Percentiles rank a stretch among this genome's conserved stretches.
Evolutionary conservation across 2,113 vertebrate genomes (phyloP).

Genomic region (Saccopteryx leptura): DNA sequence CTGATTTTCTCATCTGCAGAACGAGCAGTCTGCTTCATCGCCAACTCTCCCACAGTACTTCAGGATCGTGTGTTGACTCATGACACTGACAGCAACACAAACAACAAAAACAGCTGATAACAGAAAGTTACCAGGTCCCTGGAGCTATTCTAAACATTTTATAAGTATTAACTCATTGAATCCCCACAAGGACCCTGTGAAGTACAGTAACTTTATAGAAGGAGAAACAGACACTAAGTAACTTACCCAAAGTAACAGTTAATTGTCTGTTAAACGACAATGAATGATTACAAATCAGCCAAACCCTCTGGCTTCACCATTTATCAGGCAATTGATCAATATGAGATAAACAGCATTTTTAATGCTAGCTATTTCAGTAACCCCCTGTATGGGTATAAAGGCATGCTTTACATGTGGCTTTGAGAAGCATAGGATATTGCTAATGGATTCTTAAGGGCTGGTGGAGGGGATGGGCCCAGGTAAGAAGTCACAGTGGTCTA

Average conservation of each 20-base stretch:
- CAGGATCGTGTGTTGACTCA: background rate
- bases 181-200: background rate
- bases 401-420: background rate
- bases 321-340: background rate
- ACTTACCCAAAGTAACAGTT: background rate
- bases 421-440: background rate
- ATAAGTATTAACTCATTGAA: background rate
- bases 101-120: background rate
- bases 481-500: background rate
- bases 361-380: background rate
- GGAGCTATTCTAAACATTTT: background rate
- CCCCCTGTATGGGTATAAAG: background rate
- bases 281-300: background rate
- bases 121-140: too few species aligned
- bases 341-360: background rate
- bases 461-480: background rate
- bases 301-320: background rate
- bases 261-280: background rate
- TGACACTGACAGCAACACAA: background rate
- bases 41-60: background rate
- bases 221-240: background rate
- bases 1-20: background rate
- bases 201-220: background rate
- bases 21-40: background rate
- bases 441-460: background rate